Percentiles rank a stretch among this genome's conserved stretches.
Conservation (phyloP, 92 coral and sea anemone genomes). For the Actinostola sp. region DNA sequence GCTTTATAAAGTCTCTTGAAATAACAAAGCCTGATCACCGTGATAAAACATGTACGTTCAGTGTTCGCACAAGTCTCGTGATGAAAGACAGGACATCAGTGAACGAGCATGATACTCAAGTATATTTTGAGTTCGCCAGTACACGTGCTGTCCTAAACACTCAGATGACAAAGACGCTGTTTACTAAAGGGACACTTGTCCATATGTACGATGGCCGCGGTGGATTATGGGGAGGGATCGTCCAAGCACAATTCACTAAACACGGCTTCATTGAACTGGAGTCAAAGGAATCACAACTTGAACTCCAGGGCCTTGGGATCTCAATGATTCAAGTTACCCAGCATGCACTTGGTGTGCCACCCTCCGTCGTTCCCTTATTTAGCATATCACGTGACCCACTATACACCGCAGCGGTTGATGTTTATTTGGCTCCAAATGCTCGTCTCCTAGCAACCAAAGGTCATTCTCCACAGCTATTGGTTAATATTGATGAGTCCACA, state of each 20-base stretch:
- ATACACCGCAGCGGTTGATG: slow-evolving; percentile 31
- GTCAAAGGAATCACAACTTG: slow-evolving; percentile 36
- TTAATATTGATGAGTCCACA: slow-evolving; percentile 54
- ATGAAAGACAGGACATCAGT: slow-evolving; percentile 26
- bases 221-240: slow-evolving; percentile 69
- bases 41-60: slow-evolving; percentile 47
- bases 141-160: slow-evolving; percentile 9
- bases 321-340: slow-evolving; percentile 62
- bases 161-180: slow-evolving; percentile 45
- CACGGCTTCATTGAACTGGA: slow-evolving; percentile 31
- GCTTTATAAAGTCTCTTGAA: slow-evolving; percentile 34
- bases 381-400: slow-evolving; percentile 30
- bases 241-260: slow-evolving; percentile 26
- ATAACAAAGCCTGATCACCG: slow-evolving; percentile 57
- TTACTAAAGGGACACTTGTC: slow-evolving; percentile 45
- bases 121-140: slow-evolving; percentile 66
- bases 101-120: slow-evolving; percentile 30
- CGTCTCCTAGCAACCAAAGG: slow-evolving; percentile 39
- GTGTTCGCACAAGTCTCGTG: slow-evolving; percentile 38
- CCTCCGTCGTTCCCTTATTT: slow-evolving; percentile 51
- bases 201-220: slow-evolving; percentile 33
- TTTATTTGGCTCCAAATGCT: slow-evolving; percentile 25
- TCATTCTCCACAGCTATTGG: slow-evolving; percentile 65
- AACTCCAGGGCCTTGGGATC: slow-evolving; percentile 47
- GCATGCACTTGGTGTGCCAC: slow-evolving; percentile 7